Conservation (phyloP, 2,113 vertebrate species). For the Egretta garzetta region DNA sequence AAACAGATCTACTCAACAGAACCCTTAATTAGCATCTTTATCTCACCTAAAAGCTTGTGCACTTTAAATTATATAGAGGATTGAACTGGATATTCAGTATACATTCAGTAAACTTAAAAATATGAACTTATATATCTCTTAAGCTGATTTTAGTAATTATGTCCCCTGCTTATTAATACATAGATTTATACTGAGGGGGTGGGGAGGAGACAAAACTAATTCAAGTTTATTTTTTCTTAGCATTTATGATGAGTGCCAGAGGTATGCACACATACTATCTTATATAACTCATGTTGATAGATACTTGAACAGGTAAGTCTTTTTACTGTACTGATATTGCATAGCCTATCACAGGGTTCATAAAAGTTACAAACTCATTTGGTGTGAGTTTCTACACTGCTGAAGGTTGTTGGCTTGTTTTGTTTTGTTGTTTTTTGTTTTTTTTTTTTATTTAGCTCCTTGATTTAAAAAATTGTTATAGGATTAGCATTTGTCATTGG, state of each 20-base stretch:
- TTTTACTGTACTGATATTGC: not conserved
- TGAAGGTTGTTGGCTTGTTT: not conserved
- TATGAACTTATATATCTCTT: not conserved
- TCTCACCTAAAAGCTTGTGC: not conserved
- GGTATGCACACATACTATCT: not conserved
- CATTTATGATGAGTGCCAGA: not conserved
- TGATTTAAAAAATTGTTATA: not conserved
- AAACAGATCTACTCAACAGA: not conserved
- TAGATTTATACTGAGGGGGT: not conserved
- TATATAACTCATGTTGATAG: not conserved
- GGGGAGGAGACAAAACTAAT: not conserved
- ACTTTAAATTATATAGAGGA: not conserved
- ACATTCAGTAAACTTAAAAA: not conserved
- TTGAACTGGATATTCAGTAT: not conserved
- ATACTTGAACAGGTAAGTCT: not conserved
- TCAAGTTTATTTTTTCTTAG: not conserved
- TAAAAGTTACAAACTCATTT: not conserved
- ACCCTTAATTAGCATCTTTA: not conserved
- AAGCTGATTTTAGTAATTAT: not conserved
- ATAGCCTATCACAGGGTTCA: not conserved
- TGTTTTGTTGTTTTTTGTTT: not conserved
- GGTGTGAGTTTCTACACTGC: not conserved
- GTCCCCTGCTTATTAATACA: not conserved
- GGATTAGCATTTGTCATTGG: not conserved
- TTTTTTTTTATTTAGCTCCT: not conserved